Evolutionary conservation across 92 coral and sea anemone genomes (phyloP).

Genomic region (Phenganax marumi): DNA sequence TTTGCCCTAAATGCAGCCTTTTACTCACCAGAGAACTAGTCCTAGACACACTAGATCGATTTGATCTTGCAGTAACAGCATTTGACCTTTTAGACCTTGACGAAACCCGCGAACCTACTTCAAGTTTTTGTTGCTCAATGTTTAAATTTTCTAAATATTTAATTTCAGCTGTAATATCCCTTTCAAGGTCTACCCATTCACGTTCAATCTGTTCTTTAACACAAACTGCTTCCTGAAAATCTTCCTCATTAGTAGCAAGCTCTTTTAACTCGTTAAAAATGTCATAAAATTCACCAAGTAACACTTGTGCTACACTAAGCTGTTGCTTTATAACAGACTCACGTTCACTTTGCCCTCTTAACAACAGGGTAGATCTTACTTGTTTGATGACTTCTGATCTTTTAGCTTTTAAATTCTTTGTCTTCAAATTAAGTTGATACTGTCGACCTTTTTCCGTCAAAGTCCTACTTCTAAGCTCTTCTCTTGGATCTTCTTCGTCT

Average conservation of each 20-base stretch:
- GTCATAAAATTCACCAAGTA: constrained; percentile 27
- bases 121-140: constrained; percentile 38
- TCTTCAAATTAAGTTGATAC: constrained; percentile 27
- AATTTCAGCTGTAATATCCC: constrained; percentile 18
- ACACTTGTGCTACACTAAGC: constrained; percentile 28
- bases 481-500: neutral
- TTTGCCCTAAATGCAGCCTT: neutral
- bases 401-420: constrained; percentile 19
- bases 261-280: constrained; percentile 23
- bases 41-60: neutral
- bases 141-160: constrained; percentile 14
- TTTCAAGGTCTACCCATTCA: constrained; percentile 3
- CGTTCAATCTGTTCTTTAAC: neutral
- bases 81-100: constrained; percentile 9
- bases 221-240: neutral
- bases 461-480: neutral
- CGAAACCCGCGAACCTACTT: constrained; percentile 7
- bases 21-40: neutral
- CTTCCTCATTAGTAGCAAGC: constrained; percentile 21
- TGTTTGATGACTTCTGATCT: constrained; percentile 17
- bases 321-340: neutral
- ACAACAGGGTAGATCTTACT: constrained; percentile 33
- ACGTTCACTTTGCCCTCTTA: constrained; percentile 33
- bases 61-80: constrained; percentile 3
- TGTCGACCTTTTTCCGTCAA: constrained; percentile 33